Evolutionary conservation across 2,113 vertebrate species (phyloP).

Genomic region (Mionectes macconnelli): DNA sequence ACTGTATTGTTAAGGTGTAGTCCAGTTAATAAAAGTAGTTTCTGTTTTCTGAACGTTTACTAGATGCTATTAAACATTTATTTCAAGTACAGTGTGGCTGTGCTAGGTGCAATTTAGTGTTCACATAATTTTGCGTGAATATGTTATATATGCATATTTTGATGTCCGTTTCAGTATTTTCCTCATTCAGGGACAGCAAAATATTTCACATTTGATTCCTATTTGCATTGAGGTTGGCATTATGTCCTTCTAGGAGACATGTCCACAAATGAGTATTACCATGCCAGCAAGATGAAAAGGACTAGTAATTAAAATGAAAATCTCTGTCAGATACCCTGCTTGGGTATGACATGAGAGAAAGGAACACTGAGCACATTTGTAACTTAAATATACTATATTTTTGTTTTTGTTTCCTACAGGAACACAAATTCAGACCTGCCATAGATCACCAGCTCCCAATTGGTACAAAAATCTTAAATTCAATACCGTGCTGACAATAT

Average conservation of each 20-base stretch:
- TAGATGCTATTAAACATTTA: background rate
- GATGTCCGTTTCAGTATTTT: background rate
- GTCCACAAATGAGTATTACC: background rate
- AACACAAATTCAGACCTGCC: constrained; percentile 46
- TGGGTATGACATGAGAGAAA: background rate
- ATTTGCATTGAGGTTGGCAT: background rate
- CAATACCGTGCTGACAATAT: background rate
- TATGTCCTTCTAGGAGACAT: background rate
- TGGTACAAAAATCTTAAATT: constrained; percentile 43
- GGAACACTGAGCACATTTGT: constrained; percentile 48
- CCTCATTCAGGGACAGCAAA: background rate
- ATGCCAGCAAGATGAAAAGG: background rate
- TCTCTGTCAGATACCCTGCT: background rate
- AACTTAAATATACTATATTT: background rate
- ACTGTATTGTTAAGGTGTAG: background rate
- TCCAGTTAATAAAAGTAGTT: background rate
- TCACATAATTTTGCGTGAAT: background rate
- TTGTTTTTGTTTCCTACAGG: constrained; percentile 18
- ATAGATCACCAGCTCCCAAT: constrained; percentile 41
- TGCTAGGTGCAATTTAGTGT: background rate
- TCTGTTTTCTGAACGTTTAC: background rate
- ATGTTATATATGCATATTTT: background rate
- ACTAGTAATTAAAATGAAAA: background rate
- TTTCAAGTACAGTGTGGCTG: background rate
- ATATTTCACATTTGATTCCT: background rate